Conservation (phyloP, 2,113 vertebrate genomes). For the Mormyrus iriodes region DNA sequence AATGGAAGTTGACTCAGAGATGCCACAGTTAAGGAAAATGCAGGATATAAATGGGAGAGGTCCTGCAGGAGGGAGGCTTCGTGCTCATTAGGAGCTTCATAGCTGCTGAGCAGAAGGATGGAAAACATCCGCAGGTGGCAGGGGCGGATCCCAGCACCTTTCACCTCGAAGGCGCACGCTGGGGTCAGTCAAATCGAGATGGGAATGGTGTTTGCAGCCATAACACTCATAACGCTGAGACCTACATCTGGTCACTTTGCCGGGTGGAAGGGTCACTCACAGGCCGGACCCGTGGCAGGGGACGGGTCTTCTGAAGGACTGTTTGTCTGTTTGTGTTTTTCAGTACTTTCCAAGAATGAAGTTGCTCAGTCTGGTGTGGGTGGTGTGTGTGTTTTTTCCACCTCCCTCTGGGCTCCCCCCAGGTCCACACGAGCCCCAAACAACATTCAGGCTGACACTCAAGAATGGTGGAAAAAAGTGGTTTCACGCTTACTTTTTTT, state of each 20-base stretch:
- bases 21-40: not conserved
- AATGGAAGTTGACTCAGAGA: not conserved
- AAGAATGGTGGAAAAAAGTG: not conserved
- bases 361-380: not conserved
- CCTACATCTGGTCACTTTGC: not conserved
- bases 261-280: not conserved
- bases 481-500: slow-evolving; percentile 3
- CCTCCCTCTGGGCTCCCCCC: not conserved
- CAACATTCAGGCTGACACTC: not conserved
- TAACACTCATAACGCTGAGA: not conserved
- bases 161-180: not conserved
- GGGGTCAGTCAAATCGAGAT: not conserved
- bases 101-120: not conserved
- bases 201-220: not conserved
- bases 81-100: not conserved
- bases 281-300: not conserved
- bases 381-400: slow-evolving; percentile 12
- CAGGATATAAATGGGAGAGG: not conserved
- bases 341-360: slow-evolving; percentile 19
- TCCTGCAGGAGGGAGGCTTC: not conserved
- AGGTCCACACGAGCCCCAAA: not conserved
- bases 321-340: not conserved
- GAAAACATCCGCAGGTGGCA: not conserved
- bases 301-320: not conserved
- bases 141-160: not conserved